Percentiles rank a stretch among this genome's conserved stretches.
Conservation (phyloP, 1,140 invertebrate genomes). For the Aphis craccivora region DNA sequence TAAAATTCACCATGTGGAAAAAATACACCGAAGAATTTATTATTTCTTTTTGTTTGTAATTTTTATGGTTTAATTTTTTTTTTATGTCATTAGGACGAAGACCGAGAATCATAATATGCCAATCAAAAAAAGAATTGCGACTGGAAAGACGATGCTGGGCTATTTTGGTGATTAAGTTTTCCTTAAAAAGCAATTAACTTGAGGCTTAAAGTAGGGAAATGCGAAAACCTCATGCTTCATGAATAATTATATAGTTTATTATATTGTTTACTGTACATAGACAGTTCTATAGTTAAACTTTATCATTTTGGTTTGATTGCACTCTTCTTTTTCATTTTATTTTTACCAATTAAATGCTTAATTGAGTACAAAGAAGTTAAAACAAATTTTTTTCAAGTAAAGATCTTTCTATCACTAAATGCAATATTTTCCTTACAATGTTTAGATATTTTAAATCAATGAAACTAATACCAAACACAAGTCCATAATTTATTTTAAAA, state of each 20-base stretch:
- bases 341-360: background rate
- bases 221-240: background rate
- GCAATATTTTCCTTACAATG: background rate
- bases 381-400: background rate
- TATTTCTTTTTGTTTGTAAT: background rate
- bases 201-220: background rate
- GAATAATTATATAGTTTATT: conserved; percentile 44
- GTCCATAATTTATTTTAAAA: background rate
- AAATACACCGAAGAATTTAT: background rate
- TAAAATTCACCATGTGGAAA: background rate
- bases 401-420: background rate
- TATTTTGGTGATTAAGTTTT: conserved; percentile 45
- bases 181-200: conserved; percentile 51
- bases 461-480: background rate
- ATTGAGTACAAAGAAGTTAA: background rate
- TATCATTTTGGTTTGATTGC: background rate
- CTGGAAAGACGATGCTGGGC: background rate
- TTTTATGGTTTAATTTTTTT: conserved; percentile 37
- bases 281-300: background rate
- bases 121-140: conserved; percentile 29
- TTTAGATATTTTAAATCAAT: background rate
- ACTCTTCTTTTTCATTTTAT: background rate
- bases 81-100: conserved; percentile 22
- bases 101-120: conserved; percentile 31
- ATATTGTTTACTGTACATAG: conserved; percentile 31